Base-by-base conservation (phyloP, 2,113 vertebrate species). In the Neolamprologus variostigma region DNA sequence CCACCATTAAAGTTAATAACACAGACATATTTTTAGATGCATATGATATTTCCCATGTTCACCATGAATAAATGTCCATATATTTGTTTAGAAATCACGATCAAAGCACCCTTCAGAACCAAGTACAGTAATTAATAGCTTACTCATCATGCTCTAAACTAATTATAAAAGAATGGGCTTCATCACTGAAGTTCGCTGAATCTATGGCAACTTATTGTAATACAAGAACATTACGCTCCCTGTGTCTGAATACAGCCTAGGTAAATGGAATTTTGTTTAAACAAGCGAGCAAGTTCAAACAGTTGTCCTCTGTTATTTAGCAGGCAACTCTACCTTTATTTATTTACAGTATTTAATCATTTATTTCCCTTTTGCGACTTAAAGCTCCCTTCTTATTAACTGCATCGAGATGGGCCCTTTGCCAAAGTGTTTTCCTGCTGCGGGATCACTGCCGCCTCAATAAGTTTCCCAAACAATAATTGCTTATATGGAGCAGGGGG, bases 401-500 rank as follows among this genome's bases (percentile, higher is more conserved):
- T 42, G 11, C 76, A 71, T 84, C 5, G 14, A 88, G 83, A 9
- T 40, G 51, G 68, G 78, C 83, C 23, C 17, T 8, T 33, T 57
- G 79, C 89, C 88, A 91, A 87, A 82, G 57, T 6, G 17, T 80
- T 68, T 73, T 89, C 73, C 53, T 82, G 87, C 90, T 85, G 84
- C 21, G 78, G 82, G 33, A 40, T 86, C 81, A 55, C 80, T 50
- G 10, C 73, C 7, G 59, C 73, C 28, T 83, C 82, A 42, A 37
- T 81, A 66, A 79, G 37, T 91, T 89, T 86, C 68, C 81, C 21
- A 55, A 88, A 87, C 82, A 92, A 76, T 88, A 89, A 92, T 88
- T 85, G 91, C 82, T 91, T 89, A 87, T 81, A 23, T 50, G 40
- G 81, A 84, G 45, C 79, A 86, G 55, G 59, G 61, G 53, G 33